Conservation (phyloP, 2,797 vertebrate genomes). For the Leptoclinus maculatus region DNA sequence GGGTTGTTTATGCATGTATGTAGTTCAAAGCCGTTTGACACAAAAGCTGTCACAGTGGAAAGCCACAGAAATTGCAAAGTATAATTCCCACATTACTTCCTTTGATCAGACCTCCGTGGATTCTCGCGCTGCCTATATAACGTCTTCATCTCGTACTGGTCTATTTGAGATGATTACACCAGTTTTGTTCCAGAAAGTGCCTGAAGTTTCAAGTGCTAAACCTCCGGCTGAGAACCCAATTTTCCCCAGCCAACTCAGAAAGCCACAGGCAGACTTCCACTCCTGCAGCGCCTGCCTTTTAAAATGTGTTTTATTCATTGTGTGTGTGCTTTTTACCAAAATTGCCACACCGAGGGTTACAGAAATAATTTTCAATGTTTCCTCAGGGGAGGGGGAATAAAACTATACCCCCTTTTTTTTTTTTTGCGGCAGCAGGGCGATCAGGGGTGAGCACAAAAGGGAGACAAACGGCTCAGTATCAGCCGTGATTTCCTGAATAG, state of each 20-base stretch:
- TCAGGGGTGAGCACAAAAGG: constrained; percentile 70
- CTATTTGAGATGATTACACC: constrained; percentile 72
- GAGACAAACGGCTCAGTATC: constrained; percentile 82
- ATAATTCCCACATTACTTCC: constrained; percentile 41
- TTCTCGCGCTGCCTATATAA: constrained; percentile 51
- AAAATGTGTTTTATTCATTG: constrained; percentile 74
- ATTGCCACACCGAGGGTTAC: constrained; percentile 72
- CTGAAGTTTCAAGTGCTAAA: constrained; percentile 73
- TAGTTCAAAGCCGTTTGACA: constrained; percentile 64
- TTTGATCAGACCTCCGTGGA: constrained; percentile 67
- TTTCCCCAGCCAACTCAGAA: constrained; percentile 68
- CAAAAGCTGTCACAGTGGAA: constrained; percentile 49
- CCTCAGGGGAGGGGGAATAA: constrained; percentile 28
- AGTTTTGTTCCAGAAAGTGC: constrained; percentile 72
- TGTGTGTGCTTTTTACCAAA: constrained; percentile 59
- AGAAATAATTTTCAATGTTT: constrained; percentile 78
- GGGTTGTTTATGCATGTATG: constrained; percentile 62
- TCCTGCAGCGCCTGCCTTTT: constrained; percentile 66
- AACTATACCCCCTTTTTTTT: constrained; percentile 38
- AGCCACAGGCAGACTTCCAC: constrained; percentile 70
- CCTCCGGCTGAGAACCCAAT: constrained; percentile 69
- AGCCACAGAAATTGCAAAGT: constrained; percentile 46
- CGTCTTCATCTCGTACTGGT: constrained; percentile 57
- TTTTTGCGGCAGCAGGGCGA: constrained; percentile 27
- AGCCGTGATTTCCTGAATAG: constrained; percentile 82